phyloP scores from a whole-genome alignment of 1,140 invertebrate genomes.

The Lucilia sericata region DNA sequence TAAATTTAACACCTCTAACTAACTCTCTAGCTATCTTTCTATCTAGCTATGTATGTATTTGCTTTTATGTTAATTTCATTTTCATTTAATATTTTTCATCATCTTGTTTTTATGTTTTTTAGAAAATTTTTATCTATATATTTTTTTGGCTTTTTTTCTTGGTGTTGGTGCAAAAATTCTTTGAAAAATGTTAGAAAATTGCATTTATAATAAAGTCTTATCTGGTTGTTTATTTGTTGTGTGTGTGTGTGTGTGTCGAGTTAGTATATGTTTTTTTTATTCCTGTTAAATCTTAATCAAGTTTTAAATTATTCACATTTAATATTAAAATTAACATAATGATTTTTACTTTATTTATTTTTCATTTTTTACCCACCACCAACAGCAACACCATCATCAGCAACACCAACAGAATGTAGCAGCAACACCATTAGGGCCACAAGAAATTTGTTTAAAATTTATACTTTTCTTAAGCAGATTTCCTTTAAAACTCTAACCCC shows the following conservation, averaged over 20 bases:
- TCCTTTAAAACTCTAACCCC: background rate
- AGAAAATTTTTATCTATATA: background rate
- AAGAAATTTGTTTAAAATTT: background rate
- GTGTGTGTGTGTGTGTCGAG: background rate
- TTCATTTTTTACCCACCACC: too few species aligned
- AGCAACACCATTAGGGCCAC: background rate
- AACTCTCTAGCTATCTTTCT: too few species aligned
- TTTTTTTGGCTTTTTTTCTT: background rate
- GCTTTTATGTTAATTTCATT: background rate
- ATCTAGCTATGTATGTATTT: background rate
- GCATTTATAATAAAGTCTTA: constrained; percentile 1
- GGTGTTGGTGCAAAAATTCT: background rate
- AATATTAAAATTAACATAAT: constrained; percentile 28
- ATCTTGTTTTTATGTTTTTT: background rate
- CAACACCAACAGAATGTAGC: background rate
- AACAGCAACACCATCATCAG: too few species aligned
- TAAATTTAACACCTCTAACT: constrained; percentile 6
- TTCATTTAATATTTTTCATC: background rate
- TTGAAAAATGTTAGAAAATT: background rate
- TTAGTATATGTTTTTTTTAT: background rate
- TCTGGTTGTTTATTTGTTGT: background rate
- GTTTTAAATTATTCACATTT: constrained; percentile 29
- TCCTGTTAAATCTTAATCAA: constrained; percentile 9
- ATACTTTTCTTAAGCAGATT: background rate
- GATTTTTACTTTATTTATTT: background rate